Evolutionary conservation across 1,140 invertebrate genomes (phyloP).

Genomic region (Hormaphis cornu): DNA sequence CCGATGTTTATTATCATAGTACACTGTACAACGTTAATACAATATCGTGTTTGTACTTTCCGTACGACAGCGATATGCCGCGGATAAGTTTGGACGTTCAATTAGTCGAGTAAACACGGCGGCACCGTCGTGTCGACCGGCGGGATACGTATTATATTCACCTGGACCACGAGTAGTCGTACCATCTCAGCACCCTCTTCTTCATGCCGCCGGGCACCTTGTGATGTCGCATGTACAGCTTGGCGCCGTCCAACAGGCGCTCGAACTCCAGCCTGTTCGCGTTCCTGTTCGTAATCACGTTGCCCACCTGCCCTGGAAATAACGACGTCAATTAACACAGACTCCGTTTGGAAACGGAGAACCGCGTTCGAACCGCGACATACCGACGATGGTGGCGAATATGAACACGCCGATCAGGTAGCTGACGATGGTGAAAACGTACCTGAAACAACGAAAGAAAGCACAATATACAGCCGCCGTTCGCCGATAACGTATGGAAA

Average conservation of each 20-base stretch:
- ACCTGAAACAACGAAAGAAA: constrained; percentile 55
- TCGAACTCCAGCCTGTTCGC: constrained; percentile 95
- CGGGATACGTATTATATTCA: constrained; percentile 38
- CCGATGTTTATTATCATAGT: no score
- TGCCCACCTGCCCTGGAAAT: constrained; percentile 78
- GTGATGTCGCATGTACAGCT: constrained; percentile 93
- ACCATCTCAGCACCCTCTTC: constrained; percentile 85
- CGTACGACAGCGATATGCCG: no score
- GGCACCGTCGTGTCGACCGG: no score
- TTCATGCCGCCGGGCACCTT: constrained; percentile 94
- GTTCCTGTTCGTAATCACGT: constrained; percentile 93
- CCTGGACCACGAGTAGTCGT: constrained; percentile 93
- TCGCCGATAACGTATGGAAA: no score
- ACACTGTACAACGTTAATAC: no score
- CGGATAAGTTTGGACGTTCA: constrained; percentile 6
- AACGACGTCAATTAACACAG: constrained; percentile 14
- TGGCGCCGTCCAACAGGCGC: constrained; percentile 84
- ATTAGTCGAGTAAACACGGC: constrained; percentile 2
- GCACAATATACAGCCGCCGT: constrained; percentile 35
- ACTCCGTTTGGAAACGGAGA: not conserved
- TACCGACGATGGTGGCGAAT: constrained; percentile 92
- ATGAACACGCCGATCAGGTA: constrained; percentile 96
- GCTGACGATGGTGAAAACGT: constrained; percentile 91
- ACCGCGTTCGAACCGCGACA: constrained; percentile 38
- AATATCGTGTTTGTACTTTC: no score